Evolutionary conservation across 1,140 invertebrate species (phyloP).

Genomic region (Drosophila takahashii): DNA sequence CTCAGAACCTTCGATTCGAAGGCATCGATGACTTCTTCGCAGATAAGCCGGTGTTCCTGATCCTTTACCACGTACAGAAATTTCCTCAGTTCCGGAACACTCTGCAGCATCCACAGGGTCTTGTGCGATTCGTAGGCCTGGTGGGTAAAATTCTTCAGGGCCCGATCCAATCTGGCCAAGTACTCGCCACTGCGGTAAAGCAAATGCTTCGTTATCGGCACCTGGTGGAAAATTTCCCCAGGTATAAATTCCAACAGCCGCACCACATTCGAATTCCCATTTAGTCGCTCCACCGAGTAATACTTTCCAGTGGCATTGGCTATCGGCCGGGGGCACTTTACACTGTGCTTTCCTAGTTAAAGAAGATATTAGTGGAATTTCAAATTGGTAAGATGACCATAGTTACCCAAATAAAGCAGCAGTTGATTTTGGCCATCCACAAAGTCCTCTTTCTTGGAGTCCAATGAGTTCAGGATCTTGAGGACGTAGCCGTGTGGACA

Average conservation of each 20-base stretch:
- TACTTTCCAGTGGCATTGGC: slow-evolving; percentile 88
- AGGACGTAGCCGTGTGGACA: slow-evolving; percentile 90
- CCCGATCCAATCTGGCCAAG: slow-evolving; percentile 88
- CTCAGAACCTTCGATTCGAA: slow-evolving; percentile 89
- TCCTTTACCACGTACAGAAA: slow-evolving; percentile 90
- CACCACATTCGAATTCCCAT: slow-evolving; percentile 87
- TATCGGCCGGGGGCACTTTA: slow-evolving; percentile 89
- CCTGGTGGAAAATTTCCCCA: slow-evolving; percentile 88
- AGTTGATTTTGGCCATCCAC: slow-evolving; percentile 90
- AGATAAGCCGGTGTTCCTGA: slow-evolving; percentile 86
- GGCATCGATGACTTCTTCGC: slow-evolving; percentile 88
- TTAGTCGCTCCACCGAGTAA: slow-evolving; percentile 87
- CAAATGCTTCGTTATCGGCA: slow-evolving; percentile 86
- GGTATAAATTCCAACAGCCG: slow-evolving; percentile 90
- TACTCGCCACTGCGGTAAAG: slow-evolving; percentile 90
- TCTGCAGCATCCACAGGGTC: slow-evolving; percentile 90
- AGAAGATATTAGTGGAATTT: not conserved
- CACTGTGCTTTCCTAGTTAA: slow-evolving; percentile 85
- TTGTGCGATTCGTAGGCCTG: slow-evolving; percentile 88
- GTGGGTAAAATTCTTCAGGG: slow-evolving; percentile 89
- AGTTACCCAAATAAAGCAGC: slow-evolving; percentile 88
- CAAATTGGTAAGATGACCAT: not conserved
- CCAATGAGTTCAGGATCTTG: slow-evolving; percentile 92
- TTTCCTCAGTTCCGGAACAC: slow-evolving; percentile 88
- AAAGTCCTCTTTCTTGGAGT: slow-evolving; percentile 88